Evolutionary conservation across 2,113 vertebrate species (phyloP).

Genomic region (Cyrtonyx montezumae): DNA sequence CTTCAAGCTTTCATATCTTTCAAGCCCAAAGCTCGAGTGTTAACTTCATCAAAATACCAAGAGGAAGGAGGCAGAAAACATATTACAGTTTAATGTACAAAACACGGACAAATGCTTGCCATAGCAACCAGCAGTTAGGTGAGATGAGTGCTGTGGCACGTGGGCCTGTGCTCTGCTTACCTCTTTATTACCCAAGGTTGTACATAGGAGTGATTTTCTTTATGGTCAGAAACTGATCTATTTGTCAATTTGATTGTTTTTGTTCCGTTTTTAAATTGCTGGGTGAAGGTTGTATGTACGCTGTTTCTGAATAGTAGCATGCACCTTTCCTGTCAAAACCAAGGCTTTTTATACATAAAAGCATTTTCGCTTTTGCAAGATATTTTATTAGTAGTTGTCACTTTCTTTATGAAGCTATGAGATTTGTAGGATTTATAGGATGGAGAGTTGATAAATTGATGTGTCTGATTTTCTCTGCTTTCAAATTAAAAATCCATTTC

Average conservation of each 20-base stretch:
- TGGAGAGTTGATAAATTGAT: background rate
- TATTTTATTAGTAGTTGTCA: constrained; percentile 23
- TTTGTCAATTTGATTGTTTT: constrained; percentile 29
- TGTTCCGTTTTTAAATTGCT: background rate
- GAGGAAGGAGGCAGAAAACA: background rate
- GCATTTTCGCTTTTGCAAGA: background rate
- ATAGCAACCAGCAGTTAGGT: constrained; percentile 34
- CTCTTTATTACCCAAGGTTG: background rate
- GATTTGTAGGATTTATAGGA: background rate
- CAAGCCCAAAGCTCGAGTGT: background rate
- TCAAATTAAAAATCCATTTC: background rate
- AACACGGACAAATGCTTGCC: constrained; percentile 24
- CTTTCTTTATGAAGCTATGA: background rate
- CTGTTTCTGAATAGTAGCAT: background rate
- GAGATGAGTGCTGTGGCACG: background rate
- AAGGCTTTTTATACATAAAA: background rate
- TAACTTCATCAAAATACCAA: background rate
- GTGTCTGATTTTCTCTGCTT: background rate
- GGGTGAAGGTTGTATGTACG: background rate
- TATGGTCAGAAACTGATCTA: background rate
- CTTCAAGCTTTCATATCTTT: background rate
- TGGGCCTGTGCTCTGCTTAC: background rate
- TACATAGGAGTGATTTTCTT: constrained; percentile 8
- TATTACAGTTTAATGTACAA: background rate
- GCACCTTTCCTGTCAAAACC: constrained; percentile 25